Conservation (phyloP, 1,140 invertebrate species). For the Drosophila murphyi region DNA sequence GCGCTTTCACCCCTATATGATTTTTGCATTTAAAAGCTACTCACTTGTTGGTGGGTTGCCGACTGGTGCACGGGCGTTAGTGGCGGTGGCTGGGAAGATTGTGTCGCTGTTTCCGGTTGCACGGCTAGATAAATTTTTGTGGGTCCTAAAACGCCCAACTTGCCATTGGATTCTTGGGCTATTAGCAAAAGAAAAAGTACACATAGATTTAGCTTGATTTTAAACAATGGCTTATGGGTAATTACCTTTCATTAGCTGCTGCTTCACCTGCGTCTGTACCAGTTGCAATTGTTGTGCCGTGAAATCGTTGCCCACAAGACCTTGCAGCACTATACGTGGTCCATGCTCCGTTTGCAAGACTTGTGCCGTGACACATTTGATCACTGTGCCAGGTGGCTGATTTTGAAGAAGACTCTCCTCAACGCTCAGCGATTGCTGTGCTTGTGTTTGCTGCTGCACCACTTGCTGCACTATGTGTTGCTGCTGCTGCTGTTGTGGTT, state of each 20-base stretch:
- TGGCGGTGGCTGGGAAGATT: conserved; percentile 85
- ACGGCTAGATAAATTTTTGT: conserved; percentile 94
- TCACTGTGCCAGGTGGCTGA: conserved; percentile 92
- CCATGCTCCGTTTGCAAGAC: conserved; percentile 93
- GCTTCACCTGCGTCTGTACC: conserved; percentile 94
- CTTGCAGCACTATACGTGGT: conserved; percentile 93
- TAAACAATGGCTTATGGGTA: neutral
- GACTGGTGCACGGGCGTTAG: conserved; percentile 85
- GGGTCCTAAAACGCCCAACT: conserved; percentile 92
- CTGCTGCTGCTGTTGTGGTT: conserved; percentile 46
- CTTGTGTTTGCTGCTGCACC: conserved; percentile 26
- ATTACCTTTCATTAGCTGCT: conserved; percentile 92
- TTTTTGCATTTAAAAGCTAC: conserved; percentile 82
- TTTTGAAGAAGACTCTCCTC: conserved; percentile 90
- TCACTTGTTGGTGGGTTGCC: conserved; percentile 82
- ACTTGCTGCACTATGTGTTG: conserved; percentile 49
- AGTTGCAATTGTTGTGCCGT: conserved; percentile 91
- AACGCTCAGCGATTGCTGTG: conserved; percentile 85
- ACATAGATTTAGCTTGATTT: conserved; percentile 7
- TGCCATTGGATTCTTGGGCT: conserved; percentile 92
- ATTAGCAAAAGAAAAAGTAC: neutral
- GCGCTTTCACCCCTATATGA: conserved; percentile 20
- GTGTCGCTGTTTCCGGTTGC: conserved; percentile 86
- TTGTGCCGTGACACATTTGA: conserved; percentile 93
- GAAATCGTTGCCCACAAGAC: conserved; percentile 91